A percentile compares a stretch with the other conserved stretches of the same genome.
Evolutionary conservation across 2,888 invertebrate species (phyloP).

Genomic region (Platynereis dumerilii): DNA sequence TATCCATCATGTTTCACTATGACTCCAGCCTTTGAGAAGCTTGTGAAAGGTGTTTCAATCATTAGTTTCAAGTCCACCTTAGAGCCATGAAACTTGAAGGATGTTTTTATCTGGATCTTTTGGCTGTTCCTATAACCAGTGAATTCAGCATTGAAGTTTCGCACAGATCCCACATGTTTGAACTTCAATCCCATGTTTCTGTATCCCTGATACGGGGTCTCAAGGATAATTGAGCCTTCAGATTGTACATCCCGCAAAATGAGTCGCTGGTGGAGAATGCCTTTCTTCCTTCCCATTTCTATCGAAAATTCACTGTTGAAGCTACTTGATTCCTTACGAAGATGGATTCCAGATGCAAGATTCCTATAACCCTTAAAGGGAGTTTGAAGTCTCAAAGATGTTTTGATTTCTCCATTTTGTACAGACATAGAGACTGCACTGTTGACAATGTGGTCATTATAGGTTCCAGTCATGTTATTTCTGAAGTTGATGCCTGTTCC

Average conservation of each 20-base stretch:
- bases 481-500: not conserved
- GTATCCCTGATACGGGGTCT: not conserved
- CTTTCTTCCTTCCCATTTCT: no score
- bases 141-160: not conserved
- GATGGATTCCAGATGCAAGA: no score
- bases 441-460: no score
- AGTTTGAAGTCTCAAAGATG: not conserved
- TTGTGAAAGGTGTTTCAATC: not conserved
- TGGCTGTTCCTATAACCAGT: not conserved
- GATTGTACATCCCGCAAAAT: no score
- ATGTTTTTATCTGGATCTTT: not conserved
- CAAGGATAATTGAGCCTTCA: not conserved
- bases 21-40: not conserved
- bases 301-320: no score
- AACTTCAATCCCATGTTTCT: not conserved
- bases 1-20: not conserved
- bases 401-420: no score
- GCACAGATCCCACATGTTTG: not conserved
- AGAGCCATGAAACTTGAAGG: not conserved
- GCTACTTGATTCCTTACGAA: not conserved
- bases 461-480: not conserved
- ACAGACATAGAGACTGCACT: no score
- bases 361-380: not conserved
- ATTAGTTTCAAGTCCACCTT: not conserved
- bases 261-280: no score